A percentile compares a stretch with the other conserved stretches of the same genome.
Conservation (phyloP, 2,113 vertebrate species). For the Okapia johnstoni region DNA sequence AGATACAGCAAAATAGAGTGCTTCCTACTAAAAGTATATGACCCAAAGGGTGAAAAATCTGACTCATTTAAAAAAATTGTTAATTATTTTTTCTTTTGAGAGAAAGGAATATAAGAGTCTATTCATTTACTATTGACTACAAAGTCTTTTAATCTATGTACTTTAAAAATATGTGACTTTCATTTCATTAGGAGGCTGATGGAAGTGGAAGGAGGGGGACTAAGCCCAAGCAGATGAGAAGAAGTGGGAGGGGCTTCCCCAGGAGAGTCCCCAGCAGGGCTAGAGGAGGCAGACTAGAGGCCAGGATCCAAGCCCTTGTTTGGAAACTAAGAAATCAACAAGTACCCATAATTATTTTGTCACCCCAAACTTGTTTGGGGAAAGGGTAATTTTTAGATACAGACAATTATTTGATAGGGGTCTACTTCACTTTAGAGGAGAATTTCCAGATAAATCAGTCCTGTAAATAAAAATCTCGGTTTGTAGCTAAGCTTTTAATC, state of each 20-base stretch:
- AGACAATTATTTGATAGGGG: background rate
- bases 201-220: background rate
- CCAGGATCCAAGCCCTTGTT: background rate
- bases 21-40: conserved; percentile 9
- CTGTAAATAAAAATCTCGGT: conserved; percentile 25
- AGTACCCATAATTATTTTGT: background rate
- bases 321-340: background rate
- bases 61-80: conserved; percentile 3
- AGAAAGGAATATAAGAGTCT: background rate
- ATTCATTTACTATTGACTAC: background rate
- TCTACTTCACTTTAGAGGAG: background rate
- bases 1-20: background rate
- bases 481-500: conserved; percentile 10
- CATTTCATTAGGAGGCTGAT: background rate
- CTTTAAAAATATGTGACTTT: background rate
- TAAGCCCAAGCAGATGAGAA: background rate
- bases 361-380: background rate
- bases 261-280: too few relatives aligned
- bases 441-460: background rate
- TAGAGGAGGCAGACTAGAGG: background rate
- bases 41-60: background rate
- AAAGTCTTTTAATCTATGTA: background rate
- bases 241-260: background rate
- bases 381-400: background rate
- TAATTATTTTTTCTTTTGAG: background rate